Evolutionary conservation across 1,140 invertebrate genomes (phyloP).

Genomic region (Drosophila trapezifrons): DNA sequence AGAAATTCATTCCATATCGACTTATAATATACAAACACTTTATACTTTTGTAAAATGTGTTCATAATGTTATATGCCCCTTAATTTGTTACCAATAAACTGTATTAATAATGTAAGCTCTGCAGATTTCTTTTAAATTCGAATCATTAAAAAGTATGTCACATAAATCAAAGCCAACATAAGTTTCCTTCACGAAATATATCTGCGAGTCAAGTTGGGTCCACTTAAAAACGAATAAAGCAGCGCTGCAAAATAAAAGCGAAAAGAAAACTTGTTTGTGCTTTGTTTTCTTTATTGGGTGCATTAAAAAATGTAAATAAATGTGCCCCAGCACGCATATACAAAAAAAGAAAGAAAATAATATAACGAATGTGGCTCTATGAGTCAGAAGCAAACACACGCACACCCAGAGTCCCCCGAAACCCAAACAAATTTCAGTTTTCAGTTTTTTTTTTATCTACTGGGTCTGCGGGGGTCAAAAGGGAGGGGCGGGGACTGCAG

Average conservation of each 20-base stretch:
- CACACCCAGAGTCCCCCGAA: constrained; percentile 13
- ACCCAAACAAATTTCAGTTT: constrained; percentile 56
- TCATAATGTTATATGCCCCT: not conserved
- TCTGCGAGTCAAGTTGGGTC: constrained; percentile 27
- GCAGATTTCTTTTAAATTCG: not conserved
- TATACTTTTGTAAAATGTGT: too few species aligned
- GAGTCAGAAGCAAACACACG: constrained; percentile 37
- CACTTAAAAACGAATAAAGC: constrained; percentile 55
- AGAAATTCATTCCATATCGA: too few species aligned
- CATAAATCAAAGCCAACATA: constrained; percentile 18
- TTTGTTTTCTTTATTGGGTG: constrained; percentile 61
- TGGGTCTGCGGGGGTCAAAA: constrained; percentile 3
- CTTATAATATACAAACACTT: too few species aligned
- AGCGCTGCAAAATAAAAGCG: constrained; percentile 46
- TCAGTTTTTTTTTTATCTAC: constrained; percentile 53
- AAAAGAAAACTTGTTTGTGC: constrained; percentile 38
- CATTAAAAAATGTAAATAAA: constrained; percentile 79
- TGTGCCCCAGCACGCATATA: constrained; percentile 46
- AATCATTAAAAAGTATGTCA: constrained; percentile 5
- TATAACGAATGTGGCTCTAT: constrained; percentile 25
- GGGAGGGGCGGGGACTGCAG: not conserved
- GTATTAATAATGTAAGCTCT: not conserved
- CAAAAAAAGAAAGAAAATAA: constrained; percentile 34
- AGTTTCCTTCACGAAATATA: constrained; percentile 3
- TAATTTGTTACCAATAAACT: not conserved